These are phyloP conservation scores for Percina caprodes DNA, from an alignment of 2,113 vertebrate species.

Conservation along the genomic window DNA sequence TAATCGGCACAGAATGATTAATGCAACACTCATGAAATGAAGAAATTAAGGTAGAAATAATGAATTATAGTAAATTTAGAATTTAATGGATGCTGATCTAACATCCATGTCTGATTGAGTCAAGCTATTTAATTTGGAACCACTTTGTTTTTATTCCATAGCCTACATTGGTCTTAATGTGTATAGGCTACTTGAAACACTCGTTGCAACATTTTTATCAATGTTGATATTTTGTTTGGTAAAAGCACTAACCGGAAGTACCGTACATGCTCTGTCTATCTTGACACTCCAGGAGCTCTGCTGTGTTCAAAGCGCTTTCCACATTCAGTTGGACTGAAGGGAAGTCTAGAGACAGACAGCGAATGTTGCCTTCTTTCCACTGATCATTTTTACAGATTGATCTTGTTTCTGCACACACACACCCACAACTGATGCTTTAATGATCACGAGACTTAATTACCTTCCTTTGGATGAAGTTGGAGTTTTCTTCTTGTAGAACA, in stretches of 20 bases:
- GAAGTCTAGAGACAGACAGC: conserved; percentile 24
- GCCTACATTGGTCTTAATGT: background rate
- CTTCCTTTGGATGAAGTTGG: conserved; percentile 65
- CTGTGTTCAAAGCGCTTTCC: conserved; percentile 23
- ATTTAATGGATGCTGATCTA: background rate
- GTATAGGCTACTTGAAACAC: background rate
- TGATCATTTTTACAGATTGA: background rate
- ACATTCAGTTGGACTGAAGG: conserved; percentile 52
- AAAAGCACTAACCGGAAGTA: conserved; percentile 32
- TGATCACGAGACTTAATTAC: conserved; percentile 35
- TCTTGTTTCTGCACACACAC: background rate
- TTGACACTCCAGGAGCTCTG: conserved; percentile 28
- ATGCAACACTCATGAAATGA: background rate
- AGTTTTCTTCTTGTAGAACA: conserved; percentile 53
- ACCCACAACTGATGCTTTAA: conserved; percentile 16
- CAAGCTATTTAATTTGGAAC: background rate
- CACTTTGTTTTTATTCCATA: background rate
- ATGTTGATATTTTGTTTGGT: conserved; percentile 42
- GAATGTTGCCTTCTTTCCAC: background rate
- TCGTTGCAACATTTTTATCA: background rate
- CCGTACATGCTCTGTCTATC: fast-evolving
- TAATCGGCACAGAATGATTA: background rate
- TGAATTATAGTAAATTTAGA: background rate
- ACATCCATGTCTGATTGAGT: background rate
- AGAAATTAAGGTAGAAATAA: background rate